Evolutionary conservation across 2,113 vertebrate genomes (phyloP), one percentile per base, ranked within the genome.

Genomic region (Jaculus jaculus): DNA sequence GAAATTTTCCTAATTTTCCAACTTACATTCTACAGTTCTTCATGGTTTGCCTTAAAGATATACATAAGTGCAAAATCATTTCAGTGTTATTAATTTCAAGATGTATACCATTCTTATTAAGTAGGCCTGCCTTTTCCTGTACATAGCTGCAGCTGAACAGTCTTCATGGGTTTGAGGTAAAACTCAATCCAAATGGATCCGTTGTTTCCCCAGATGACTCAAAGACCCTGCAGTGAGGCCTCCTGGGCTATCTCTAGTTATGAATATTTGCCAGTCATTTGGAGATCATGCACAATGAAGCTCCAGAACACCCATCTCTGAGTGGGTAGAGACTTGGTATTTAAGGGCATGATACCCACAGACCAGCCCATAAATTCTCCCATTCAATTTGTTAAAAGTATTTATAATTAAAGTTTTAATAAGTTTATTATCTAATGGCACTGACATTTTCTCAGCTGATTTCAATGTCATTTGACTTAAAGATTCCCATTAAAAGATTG

Each of bases 121-220:
- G 66, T 86, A 95, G 39, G 51, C 7, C 47, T 82, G 91, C 94
- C 84, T 89, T 91, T 97, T 78, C 86, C 34, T 94, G 84, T 80
- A 73, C 96, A 94, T 97, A 96, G 93, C 94, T 97, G 97, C 97
- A 73, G 47, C 96, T 93, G 83, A 96, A 95, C 94, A 97, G 34
- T 93, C 69, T 85, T 61, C 23, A 0, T 1, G 66, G 79, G 68
- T 87, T 13, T 61, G 75, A 87, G 80, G 85, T 95, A 72, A 93
- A 94, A 79, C 26, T 68, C 1, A 37, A 84, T 94, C 79, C 66
- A 7, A 5, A 73, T 65, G 30, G 84, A 94, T 34, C 79, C 63
- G 4, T 0, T 0, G 60, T 89, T 92, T 94, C 83, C 85, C 91
- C 90, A 74, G n/a, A 2, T 73, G 11, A 84, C 20, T 89, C 84